These are phyloP conservation scores for Chrysochloris asiatica DNA, from an alignment of 2,113 vertebrate species.

Conservation along the genomic window DNA sequence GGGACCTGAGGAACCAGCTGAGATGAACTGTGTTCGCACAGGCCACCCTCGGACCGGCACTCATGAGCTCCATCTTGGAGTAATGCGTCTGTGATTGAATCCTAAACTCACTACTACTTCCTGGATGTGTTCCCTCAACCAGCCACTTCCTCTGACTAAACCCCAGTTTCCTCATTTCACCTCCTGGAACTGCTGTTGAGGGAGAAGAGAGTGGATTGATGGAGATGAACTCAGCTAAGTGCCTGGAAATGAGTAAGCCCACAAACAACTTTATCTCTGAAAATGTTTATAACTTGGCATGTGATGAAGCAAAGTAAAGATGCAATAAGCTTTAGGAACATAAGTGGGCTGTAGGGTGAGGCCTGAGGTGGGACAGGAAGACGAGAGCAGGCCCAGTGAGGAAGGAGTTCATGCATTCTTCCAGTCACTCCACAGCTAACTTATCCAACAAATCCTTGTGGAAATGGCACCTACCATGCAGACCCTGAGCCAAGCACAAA, in stretches of 20 bases:
- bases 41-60: not conserved
- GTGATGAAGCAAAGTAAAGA: not conserved
- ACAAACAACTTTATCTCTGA: not conserved
- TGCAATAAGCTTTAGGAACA: not conserved
- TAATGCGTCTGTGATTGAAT: not conserved
- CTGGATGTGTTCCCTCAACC: not conserved
- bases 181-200: not conserved
- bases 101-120: not conserved
- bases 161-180: not conserved
- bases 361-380: not conserved
- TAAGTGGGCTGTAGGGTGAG: not conserved
- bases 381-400: not conserved
- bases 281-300: not conserved
- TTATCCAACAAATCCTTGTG: not conserved
- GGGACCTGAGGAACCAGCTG: not conserved
- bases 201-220: no score
- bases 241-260: not conserved
- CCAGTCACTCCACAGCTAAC: not conserved
- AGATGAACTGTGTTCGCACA: not conserved
- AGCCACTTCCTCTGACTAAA: not conserved
- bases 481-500: not conserved
- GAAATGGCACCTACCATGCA: not conserved
- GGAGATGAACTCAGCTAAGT: not conserved
- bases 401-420: not conserved
- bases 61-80: not conserved